A percentile compares a stretch with the other conserved stretches of the same genome.
Evolutionary conservation across 2,113 vertebrate genomes (phyloP).

Genomic region (Genyomyrus donnyi): DNA sequence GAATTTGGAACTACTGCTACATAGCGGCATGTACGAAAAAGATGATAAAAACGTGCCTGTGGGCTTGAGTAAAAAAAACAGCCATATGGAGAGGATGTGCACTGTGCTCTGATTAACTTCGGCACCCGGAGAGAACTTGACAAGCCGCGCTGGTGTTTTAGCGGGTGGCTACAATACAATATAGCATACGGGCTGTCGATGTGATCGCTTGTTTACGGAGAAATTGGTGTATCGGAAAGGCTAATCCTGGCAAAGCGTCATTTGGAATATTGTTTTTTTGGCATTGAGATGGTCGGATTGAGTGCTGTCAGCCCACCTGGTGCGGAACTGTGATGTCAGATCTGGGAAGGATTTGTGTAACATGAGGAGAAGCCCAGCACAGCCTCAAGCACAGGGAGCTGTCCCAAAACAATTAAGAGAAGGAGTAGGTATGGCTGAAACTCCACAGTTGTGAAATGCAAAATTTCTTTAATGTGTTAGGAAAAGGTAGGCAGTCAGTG

Average conservation of each 20-base stretch:
- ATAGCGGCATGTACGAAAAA: background rate
- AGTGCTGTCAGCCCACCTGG: background rate
- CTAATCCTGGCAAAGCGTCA: background rate
- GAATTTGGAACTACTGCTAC: slow-evolving; percentile 39
- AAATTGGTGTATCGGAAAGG: background rate
- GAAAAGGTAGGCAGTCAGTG: background rate
- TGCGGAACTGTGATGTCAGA: background rate
- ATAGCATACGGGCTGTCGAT: background rate
- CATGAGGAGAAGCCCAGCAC: background rate
- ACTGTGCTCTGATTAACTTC: background rate
- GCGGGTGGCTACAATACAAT: background rate
- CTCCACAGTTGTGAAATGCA: background rate
- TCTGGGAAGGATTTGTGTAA: background rate
- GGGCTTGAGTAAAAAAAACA: slow-evolving; percentile 47
- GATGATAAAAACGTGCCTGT: slow-evolving; percentile 24
- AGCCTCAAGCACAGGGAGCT: background rate
- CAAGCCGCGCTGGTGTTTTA: background rate
- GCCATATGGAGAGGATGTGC: background rate
- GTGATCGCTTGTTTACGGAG: background rate
- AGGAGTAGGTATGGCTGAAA: background rate
- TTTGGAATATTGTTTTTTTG: background rate
- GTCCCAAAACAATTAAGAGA: background rate
- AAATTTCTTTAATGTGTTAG: background rate
- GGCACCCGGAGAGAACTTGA: background rate
- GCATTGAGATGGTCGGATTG: background rate